These are phyloP conservation scores for Dryadula phaetusa DNA, from an alignment of 2,888 invertebrate genomes.

Conservation along the genomic window DNA sequence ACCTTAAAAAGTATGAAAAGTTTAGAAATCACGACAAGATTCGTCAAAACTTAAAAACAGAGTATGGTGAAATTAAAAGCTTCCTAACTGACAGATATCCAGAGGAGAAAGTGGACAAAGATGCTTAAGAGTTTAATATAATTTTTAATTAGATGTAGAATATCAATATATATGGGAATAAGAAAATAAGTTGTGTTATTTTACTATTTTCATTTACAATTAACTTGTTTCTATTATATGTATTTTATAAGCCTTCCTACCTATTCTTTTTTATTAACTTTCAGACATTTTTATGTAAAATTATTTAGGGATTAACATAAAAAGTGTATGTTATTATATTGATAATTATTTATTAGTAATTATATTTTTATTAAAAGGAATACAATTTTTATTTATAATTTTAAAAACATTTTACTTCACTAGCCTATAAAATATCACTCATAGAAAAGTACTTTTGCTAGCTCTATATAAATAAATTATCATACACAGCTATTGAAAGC, in stretches of 20 bases:
- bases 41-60: slow-evolving; percentile 84
- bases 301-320: neutral
- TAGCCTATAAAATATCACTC: slow-evolving; percentile 43
- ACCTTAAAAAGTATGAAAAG: slow-evolving; percentile 88
- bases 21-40: slow-evolving; percentile 89
- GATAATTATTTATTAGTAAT: slow-evolving; percentile 45
- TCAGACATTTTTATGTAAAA: too few species aligned
- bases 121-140: slow-evolving; percentile 48
- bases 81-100: slow-evolving; percentile 90
- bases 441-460: slow-evolving; percentile 32
- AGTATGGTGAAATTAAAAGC: slow-evolving; percentile 89
- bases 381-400: slow-evolving; percentile 40
- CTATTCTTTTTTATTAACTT: too few species aligned
- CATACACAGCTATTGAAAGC: slow-evolving; percentile 29
- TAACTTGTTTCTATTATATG: too few species aligned
- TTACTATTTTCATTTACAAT: neutral
- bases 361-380: slow-evolving; percentile 38
- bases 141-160: slow-evolving; percentile 40
- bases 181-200: slow-evolving; percentile 52
- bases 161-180: slow-evolving; percentile 47
- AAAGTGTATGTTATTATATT: slow-evolving; percentile 16
- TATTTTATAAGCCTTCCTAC: too few species aligned
- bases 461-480: slow-evolving; percentile 37
- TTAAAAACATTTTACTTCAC: slow-evolving; percentile 35
- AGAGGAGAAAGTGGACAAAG: slow-evolving; percentile 67